Conservation (phyloP, 1,140 invertebrate genomes). For the Laupala kohalensis region DNA sequence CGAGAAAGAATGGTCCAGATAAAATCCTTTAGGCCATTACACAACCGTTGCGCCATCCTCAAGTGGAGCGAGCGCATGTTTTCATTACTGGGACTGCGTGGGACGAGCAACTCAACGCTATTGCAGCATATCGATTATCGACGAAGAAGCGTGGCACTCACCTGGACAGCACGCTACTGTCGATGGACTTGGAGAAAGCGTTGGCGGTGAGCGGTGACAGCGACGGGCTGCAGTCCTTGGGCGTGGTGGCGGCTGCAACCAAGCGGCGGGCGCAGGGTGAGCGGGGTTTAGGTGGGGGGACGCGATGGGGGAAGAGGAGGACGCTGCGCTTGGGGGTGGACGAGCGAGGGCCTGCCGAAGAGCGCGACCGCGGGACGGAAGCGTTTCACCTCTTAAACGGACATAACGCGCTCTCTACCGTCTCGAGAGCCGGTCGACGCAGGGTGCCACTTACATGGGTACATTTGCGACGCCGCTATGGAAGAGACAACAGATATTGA, state of each 20-base stretch:
- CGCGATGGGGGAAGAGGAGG: neutral
- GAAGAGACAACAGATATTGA: slow-evolving; percentile 59
- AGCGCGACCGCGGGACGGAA: too few relatives aligned
- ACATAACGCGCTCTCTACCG: neutral
- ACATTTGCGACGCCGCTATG: slow-evolving; percentile 56
- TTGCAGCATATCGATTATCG: too few relatives aligned
- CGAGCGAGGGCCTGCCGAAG: neutral
- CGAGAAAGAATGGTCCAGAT: too few relatives aligned
- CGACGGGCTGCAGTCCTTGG: slow-evolving; percentile 70
- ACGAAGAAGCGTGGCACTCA: slow-evolving; percentile 18
- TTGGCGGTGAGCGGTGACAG: slow-evolving; percentile 61
- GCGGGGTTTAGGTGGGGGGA: too few relatives aligned
- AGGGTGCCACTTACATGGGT: slow-evolving; percentile 53
- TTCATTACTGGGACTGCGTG: too few relatives aligned
- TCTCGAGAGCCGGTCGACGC: neutral
- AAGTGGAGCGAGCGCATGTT: too few relatives aligned
- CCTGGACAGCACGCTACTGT: slow-evolving; percentile 53
- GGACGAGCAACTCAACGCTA: too few relatives aligned
- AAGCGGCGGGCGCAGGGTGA: slow-evolving; percentile 1
- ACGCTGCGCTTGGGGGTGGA: too few relatives aligned
- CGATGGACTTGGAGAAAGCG: slow-evolving; percentile 61
- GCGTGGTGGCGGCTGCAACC: slow-evolving; percentile 48
- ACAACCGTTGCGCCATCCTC: too few relatives aligned
- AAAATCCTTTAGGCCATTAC: too few relatives aligned
- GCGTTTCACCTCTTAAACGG: neutral